These are phyloP conservation scores for Cyrtodaria siliqua DNA, from an alignment of 2,888 invertebrate species.

Conservation along the genomic window DNA sequence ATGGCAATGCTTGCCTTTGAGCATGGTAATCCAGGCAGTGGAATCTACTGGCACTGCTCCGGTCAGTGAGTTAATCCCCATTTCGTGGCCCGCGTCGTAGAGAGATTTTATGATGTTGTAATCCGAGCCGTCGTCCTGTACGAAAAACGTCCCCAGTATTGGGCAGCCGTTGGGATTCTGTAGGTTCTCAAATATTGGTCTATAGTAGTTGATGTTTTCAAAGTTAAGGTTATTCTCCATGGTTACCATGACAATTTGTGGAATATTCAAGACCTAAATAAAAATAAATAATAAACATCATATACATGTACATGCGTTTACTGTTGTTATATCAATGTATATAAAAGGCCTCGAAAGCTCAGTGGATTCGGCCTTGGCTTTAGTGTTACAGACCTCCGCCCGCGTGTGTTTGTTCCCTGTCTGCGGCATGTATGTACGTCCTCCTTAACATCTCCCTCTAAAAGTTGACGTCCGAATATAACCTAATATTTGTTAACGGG, in stretches of 20 bases:
- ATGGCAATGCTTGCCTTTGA: neutral
- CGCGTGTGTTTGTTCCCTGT: too few relatives aligned
- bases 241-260: conserved; percentile 72
- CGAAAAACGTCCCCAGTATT: conserved; percentile 68
- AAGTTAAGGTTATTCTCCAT: conserved; percentile 67
- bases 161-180: conserved; percentile 75
- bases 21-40: conserved; percentile 50
- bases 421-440: too few relatives aligned
- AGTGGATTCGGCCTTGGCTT: too few relatives aligned
- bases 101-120: conserved; percentile 59
- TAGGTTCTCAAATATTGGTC: conserved; percentile 21
- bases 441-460: too few relatives aligned
- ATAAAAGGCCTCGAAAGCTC: too few relatives aligned
- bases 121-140: conserved; percentile 61
- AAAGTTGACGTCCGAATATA: too few relatives aligned
- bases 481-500: too few relatives aligned
- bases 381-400: too few relatives aligned
- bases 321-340: too few relatives aligned
- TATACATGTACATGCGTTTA: too few relatives aligned
- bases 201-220: conserved; percentile 58
- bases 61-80: conserved; percentile 66
- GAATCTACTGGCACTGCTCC: conserved; percentile 60
- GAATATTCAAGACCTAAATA: too few relatives aligned
- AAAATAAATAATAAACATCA: too few relatives aligned
- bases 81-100: conserved; percentile 67